Evolutionary conservation across 2,888 invertebrate genomes (phyloP), one percentile per base, ranked within the genome.

Genomic region (Atrina japonica): DNA sequence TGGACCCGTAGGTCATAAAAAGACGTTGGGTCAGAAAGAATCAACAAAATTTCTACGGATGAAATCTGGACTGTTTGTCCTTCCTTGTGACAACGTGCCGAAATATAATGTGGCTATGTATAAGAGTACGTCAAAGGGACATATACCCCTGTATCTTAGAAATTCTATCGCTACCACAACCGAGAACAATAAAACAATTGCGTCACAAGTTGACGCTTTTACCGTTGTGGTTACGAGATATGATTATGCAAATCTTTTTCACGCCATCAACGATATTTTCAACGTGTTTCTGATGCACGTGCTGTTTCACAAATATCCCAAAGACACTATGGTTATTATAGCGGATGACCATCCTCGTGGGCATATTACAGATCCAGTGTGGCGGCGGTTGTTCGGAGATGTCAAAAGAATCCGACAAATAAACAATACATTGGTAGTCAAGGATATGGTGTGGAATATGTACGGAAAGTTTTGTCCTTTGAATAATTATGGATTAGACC

Each of bases 261-360:
- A 65, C 43, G 53, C 65, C 7, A 30, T 65, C 29, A 65, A 65
- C 21, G 65, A 65, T 29, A 29, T 65, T 27, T 65, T 65, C 23
- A 65, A 65, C 21, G 65, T 65, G 5, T 65, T 65, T 65, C 55
- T 65, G 1, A n/a, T 65, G 23, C 65, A 65, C 29, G 30, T 65
- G 7, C 53, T 65, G 18, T 50, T 55, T n/a, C 65, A 65, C 27
- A 53, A 65, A 18, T 14, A 65, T 21, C 65, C 65, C 11, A 18
- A 18, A 11, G 40, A 65, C 21, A 27, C 43, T 1, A 45, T 25
- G 5, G 43, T 65, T 16, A 5, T 65, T 18, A 53, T 65, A 40
- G 50, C 50, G 21, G 65, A 65, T 45, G 65, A 55, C 14, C 65
- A 65, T 9, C 65, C 65, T n/a, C 40, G 55, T 43, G 65, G 65